Evolutionary conservation across 1,140 invertebrate species (phyloP).

Genomic region (Eupeodes corollae): DNA sequence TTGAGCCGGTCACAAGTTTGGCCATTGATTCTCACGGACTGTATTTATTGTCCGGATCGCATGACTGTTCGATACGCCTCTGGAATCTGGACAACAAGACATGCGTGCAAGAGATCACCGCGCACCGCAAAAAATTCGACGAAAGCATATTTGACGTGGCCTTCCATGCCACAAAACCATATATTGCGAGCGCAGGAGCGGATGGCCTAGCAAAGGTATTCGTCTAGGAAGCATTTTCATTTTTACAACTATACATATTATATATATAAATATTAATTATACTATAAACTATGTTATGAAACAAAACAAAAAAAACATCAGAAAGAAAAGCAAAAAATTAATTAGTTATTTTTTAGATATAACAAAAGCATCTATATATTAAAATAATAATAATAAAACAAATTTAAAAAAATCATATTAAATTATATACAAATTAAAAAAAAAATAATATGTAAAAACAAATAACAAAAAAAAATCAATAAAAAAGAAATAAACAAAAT

Average conservation of each 20-base stretch:
- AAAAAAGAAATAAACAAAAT: background rate
- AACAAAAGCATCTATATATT: conserved; percentile 1
- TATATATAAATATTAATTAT: background rate
- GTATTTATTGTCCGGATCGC: conserved; percentile 92
- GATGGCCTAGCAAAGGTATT: conserved; percentile 98
- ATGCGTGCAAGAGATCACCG: conserved; percentile 98
- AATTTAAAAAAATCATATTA: background rate
- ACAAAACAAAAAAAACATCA: background rate
- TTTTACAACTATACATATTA: background rate
- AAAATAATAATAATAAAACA: background rate
- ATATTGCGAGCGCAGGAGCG: conserved; percentile 96
- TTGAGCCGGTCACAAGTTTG: conserved; percentile 95
- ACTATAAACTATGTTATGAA: background rate
- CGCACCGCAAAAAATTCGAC: conserved; percentile 98
- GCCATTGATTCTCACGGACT: conserved; percentile 96
- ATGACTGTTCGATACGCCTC: conserved; percentile 97
- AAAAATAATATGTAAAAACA: background rate
- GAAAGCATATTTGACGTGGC: conserved; percentile 98
- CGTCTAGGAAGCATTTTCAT: conserved; percentile 42
- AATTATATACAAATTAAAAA: background rate
- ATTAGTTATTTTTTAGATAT: conserved; percentile 2
- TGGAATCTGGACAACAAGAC: conserved; percentile 96
- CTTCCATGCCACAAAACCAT: conserved; percentile 96
- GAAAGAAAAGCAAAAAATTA: background rate
- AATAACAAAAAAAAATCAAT: background rate